Conservation (phyloP, 2,888 invertebrate species). For the Synanthedon formicaeformis region DNA sequence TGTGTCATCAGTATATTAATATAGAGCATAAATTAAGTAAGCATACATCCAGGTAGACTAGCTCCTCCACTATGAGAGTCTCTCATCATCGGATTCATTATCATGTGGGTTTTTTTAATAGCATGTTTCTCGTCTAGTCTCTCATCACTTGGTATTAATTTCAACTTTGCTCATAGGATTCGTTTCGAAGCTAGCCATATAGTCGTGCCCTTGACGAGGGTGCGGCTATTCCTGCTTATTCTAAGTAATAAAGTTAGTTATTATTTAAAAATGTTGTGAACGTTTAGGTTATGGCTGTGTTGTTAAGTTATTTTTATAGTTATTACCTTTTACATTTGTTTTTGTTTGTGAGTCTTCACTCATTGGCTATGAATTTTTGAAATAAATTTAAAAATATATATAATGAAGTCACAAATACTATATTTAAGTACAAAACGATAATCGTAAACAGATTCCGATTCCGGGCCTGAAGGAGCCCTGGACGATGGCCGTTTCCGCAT, state of each 20-base stretch:
- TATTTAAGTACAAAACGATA: background rate
- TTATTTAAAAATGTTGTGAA: background rate
- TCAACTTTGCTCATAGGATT: background rate
- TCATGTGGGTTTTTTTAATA: constrained; percentile 71
- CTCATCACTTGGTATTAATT: constrained; percentile 6
- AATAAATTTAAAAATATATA: background rate
- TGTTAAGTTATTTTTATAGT: no score
- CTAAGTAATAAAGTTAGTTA: background rate
- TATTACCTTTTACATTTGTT: no score
- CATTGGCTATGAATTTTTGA: constrained; percentile 23
- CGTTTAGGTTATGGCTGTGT: no score
- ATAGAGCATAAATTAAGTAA: background rate
- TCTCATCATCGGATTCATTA: constrained; percentile 43
- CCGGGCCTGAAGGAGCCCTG: background rate
- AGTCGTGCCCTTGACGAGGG: no score
- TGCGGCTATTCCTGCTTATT: background rate
- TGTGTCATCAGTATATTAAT: background rate
- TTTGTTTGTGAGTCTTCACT: constrained; percentile 56
- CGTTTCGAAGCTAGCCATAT: no score
- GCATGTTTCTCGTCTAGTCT: constrained; percentile 31
- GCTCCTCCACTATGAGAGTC: no score
- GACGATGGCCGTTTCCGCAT: background rate
- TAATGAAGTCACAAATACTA: no score
- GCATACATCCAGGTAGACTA: no score
- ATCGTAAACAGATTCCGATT: background rate